These are phyloP conservation scores for Copidosoma aretas DNA, from an alignment of 2,888 invertebrate species.

Conservation along the genomic window DNA sequence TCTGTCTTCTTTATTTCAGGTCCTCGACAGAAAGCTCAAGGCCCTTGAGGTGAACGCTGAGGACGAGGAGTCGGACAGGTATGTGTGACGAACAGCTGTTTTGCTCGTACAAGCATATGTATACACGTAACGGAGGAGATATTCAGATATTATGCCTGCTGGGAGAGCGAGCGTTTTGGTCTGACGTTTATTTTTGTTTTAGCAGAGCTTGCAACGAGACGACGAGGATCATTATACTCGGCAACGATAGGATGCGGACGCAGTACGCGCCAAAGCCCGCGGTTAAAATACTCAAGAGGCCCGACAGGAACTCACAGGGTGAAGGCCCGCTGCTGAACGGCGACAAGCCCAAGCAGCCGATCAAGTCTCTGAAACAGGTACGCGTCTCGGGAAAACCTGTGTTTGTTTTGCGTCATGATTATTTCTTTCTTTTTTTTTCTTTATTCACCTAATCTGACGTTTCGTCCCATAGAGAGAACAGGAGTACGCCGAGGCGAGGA, in stretches of 20 bases:
- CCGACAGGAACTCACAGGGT: constrained; percentile 64
- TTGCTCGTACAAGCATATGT: not conserved
- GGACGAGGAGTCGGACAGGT: constrained; percentile 49
- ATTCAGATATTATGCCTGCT: too few species aligned
- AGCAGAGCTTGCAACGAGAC: constrained; percentile 46
- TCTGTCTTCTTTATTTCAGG: constrained; percentile 49
- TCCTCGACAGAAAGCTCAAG: constrained; percentile 59
- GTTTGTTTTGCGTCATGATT: too few species aligned
- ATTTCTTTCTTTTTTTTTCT: not conserved
- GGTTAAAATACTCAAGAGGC: constrained; percentile 83
- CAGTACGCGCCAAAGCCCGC: constrained; percentile 82
- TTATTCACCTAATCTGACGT: constrained; percentile 13
- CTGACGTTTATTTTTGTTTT: not conserved
- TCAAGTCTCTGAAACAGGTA: constrained; percentile 78
- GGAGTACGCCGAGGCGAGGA: constrained; percentile 90
- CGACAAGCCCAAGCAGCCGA: constrained; percentile 77
- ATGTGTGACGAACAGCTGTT: not conserved
- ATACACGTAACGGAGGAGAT: too few species aligned
- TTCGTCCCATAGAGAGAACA: constrained; percentile 84
- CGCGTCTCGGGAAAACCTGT: constrained; percentile 1
- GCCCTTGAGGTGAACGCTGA: constrained; percentile 55
- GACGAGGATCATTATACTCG: constrained; percentile 75
- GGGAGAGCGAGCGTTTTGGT: not conserved
- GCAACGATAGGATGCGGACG: constrained; percentile 80
- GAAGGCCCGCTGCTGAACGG: constrained; percentile 70